These are phyloP conservation scores for Poeciliopsis gracilis DNA, from an alignment of 2,797 vertebrate genomes.

Conservation along the genomic window DNA sequence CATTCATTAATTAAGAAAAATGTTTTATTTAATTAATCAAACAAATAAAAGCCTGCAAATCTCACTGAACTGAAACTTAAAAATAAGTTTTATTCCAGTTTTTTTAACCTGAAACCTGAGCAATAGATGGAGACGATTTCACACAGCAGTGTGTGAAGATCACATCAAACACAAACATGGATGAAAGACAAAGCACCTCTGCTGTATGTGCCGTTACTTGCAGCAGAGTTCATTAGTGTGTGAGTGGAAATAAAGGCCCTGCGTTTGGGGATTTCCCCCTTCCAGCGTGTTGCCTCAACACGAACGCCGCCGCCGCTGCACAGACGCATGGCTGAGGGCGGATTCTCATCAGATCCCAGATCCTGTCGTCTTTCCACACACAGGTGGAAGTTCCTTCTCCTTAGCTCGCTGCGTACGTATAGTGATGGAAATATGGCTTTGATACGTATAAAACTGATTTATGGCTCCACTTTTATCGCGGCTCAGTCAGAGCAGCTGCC, in stretches of 20 bases:
- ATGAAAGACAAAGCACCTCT: slow-evolving; percentile 72
- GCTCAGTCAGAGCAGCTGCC: slow-evolving; percentile 71
- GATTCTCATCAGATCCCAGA: slow-evolving; percentile 77
- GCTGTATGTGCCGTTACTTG: slow-evolving; percentile 77
- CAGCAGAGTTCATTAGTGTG: slow-evolving; percentile 73
- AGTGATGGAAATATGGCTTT: slow-evolving; percentile 80
- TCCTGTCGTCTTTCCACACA: slow-evolving; percentile 77
- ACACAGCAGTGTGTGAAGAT: slow-evolving; percentile 50
- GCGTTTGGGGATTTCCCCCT: slow-evolving; percentile 78
- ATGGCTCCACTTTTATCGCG: slow-evolving; percentile 78
- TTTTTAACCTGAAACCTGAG: background rate
- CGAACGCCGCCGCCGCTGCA: slow-evolving; percentile 66
- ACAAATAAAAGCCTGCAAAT: background rate
- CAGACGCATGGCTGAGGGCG: slow-evolving; percentile 79
- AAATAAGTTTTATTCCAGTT: background rate
- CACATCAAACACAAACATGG: slow-evolving; percentile 72
- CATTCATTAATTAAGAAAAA: no score
- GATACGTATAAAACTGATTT: slow-evolving; percentile 82
- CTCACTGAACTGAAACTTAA: background rate
- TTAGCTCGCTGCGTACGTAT: slow-evolving; percentile 74
- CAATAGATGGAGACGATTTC: background rate
- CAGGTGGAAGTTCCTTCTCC: slow-evolving; percentile 72
- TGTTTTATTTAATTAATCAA: no score
- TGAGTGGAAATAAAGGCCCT: slow-evolving; percentile 71
- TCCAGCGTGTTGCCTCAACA: slow-evolving; percentile 79